These are phyloP conservation scores for Caenorhabditis virilis DNA, from an alignment of 2,888 invertebrate species.

Conservation along the genomic window DNA sequence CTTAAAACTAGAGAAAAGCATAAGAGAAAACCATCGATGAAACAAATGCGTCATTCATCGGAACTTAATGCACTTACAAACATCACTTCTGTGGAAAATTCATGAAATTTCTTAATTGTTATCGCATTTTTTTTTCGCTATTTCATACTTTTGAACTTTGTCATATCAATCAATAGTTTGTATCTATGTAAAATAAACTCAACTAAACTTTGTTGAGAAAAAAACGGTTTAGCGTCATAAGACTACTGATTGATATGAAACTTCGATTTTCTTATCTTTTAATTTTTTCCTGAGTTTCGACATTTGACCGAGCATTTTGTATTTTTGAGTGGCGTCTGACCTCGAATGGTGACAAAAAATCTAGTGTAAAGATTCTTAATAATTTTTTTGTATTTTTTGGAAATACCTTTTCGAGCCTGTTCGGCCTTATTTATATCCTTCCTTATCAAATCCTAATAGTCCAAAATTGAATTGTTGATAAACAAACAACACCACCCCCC, in stretches of 20 bases:
- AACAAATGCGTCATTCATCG: constrained; percentile 42
- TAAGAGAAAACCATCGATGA: constrained; percentile 43
- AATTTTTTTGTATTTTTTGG: too few species aligned
- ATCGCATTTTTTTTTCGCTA: too few species aligned
- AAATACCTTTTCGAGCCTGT: too few species aligned
- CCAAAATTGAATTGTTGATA: too few species aligned
- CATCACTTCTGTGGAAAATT: constrained; percentile 40
- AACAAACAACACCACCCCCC: too few species aligned
- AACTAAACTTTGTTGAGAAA: neutral
- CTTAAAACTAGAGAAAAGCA: constrained; percentile 35
- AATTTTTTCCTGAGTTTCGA: neutral
- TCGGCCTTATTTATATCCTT: too few species aligned
- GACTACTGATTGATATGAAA: neutral
- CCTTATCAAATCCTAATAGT: too few species aligned
- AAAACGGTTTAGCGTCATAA: neutral
- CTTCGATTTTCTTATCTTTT: neutral
- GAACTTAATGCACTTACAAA: constrained; percentile 41
- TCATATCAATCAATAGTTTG: constrained; percentile 4
- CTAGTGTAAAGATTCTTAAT: too few species aligned
- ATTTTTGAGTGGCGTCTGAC: neutral
- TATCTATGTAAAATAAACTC: too few species aligned
- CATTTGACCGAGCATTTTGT: neutral
- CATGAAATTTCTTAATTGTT: constrained; percentile 23
- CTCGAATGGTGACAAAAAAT: too few species aligned
- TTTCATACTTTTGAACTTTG: too few species aligned